Evolutionary conservation across 2,797 vertebrate genomes (phyloP), one percentile per base, ranked within the genome.

Genomic region (Semaprochilodus insignis): DNA sequence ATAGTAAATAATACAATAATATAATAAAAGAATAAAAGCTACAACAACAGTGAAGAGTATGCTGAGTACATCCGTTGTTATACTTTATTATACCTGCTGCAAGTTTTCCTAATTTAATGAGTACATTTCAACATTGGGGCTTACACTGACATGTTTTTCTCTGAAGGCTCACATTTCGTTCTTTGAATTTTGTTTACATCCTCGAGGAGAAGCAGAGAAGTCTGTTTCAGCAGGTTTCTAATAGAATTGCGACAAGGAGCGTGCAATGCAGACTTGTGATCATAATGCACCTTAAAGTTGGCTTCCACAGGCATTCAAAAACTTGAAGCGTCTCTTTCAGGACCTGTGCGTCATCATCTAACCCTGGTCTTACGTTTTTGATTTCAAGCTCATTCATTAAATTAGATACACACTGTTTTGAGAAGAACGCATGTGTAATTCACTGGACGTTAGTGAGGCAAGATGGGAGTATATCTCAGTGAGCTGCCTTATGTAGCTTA

Each of bases 401-500:
- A 74, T 75, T 31, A 69, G 63, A 55, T 21, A 44, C 55, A 57
- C 62, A 19, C 27, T 65, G 14, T 16, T 31, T 17, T 15, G 27
- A 65, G 27, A 34, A 17, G 62, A 15, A 62, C 4, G 15, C 1
- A 14, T 65, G 62, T 17, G 54, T 73, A 44, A 78, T 72, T 83
- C 63, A 48, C 51, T 44, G 67, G 67, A 6, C 8, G 5, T 44
- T 44, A 44, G 40, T 44, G 40, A 44, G 40, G 40, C 40, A 44
- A 44, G 40, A 40, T 25, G 62, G 25, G 19, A 76, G 48, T 63
- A 8, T 69, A 55, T 77, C 77, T 31, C 72, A 75, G 40, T 57
- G 51, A 60, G 72, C 36, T n/a, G 59, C 60, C 80, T 87, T 78
- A 78, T 66, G 51, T 62, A 81, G 87, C 81, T 11, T 84, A 74